These are phyloP conservation scores for Parnassius smintheus DNA, from an alignment of 2,888 invertebrate genomes.

Conservation along the genomic window DNA sequence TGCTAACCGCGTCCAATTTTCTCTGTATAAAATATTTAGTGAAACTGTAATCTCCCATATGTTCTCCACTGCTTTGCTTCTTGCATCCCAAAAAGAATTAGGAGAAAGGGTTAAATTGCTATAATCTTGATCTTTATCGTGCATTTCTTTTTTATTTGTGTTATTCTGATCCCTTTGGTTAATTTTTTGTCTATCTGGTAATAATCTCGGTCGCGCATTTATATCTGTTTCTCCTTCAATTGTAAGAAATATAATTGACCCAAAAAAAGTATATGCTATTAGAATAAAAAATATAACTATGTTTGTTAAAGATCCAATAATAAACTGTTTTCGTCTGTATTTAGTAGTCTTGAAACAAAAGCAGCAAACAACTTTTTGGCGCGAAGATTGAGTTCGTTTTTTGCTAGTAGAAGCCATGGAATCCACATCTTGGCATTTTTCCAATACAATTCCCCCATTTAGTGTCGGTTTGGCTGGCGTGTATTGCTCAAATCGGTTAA, in stretches of 20 bases:
- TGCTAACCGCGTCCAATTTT: slow-evolving; percentile 93
- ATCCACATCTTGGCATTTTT: slow-evolving; percentile 78
- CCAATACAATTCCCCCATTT: slow-evolving; percentile 75
- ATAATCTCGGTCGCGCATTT: slow-evolving; percentile 72
- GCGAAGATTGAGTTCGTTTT: slow-evolving; percentile 71
- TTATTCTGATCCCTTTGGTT: slow-evolving; percentile 72
- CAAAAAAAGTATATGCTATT: slow-evolving; percentile 88
- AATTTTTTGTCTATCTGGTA: slow-evolving; percentile 75
- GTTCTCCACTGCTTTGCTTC: slow-evolving; percentile 87
- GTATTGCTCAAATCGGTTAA: slow-evolving; percentile 76
- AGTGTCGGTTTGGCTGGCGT: slow-evolving; percentile 73
- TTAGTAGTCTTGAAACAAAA: slow-evolving; percentile 80
- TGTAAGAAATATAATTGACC: slow-evolving; percentile 91
- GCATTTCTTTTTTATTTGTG: slow-evolving; percentile 59
- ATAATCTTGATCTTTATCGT: slow-evolving; percentile 62
- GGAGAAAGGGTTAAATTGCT: slow-evolving; percentile 67
- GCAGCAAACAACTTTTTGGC: slow-evolving; percentile 78
- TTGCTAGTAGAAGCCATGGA: slow-evolving; percentile 75
- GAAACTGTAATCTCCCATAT: slow-evolving; percentile 95
- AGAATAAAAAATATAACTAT: slow-evolving; percentile 90
- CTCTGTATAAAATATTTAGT: slow-evolving; percentile 92
- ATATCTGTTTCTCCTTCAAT: slow-evolving; percentile 87
- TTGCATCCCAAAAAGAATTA: slow-evolving; percentile 76
- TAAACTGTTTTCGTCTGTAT: slow-evolving; percentile 81
- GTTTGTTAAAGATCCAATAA: slow-evolving; percentile 89